phyloP scores from a whole-genome alignment of 2,888 invertebrate species.

The Hypomecis atomaria region DNA sequence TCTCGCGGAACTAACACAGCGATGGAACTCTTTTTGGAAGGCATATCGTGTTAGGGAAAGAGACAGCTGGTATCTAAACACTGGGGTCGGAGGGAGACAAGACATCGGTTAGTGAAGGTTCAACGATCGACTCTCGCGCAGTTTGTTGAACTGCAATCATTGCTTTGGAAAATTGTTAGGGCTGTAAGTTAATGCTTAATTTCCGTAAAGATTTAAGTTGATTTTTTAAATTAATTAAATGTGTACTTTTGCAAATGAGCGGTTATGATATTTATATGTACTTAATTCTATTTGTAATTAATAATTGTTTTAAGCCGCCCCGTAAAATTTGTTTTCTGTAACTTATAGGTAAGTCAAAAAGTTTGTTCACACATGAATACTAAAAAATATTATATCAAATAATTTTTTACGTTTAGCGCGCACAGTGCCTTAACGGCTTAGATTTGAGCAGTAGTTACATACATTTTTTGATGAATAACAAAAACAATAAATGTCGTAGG shows the following conservation, averaged over 20 bases:
- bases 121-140: slow-evolving; percentile 82
- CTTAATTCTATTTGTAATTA: too few species aligned
- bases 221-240: neutral
- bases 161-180: slow-evolving; percentile 80
- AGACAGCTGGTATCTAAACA: slow-evolving; percentile 49
- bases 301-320: too few species aligned
- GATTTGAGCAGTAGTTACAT: too few species aligned
- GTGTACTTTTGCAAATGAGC: neutral
- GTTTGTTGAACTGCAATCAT: slow-evolving; percentile 83
- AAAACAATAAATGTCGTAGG: too few species aligned
- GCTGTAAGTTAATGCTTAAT: slow-evolving; percentile 50
- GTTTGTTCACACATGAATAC: too few species aligned
- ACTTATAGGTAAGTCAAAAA: too few species aligned
- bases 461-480: too few species aligned
- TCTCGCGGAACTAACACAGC: slow-evolving; percentile 63
- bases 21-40: slow-evolving; percentile 64
- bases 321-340: too few species aligned
- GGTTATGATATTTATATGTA: neutral
- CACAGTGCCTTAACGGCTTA: too few species aligned
- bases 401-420: too few species aligned
- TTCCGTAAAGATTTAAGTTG: neutral
- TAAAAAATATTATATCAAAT: too few species aligned
- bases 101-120: slow-evolving; percentile 75
- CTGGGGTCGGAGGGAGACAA: slow-evolving; percentile 62
- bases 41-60: slow-evolving; percentile 62